Evolutionary conservation across 2,888 invertebrate genomes (phyloP).

Genomic region (Patella depressa): DNA sequence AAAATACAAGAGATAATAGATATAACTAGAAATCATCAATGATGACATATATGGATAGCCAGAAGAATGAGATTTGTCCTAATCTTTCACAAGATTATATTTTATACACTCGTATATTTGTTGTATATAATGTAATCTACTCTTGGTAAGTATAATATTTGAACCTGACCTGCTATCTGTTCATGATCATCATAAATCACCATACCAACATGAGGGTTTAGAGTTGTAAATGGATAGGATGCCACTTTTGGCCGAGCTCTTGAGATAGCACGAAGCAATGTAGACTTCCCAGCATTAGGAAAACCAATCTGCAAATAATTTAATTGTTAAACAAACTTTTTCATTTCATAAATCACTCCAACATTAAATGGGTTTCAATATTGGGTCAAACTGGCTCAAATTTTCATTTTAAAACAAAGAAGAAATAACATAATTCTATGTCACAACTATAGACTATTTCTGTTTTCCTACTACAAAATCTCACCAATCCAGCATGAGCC

Average conservation of each 20-base stretch:
- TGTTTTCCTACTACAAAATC: conserved; percentile 12
- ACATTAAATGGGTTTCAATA: too few relatives aligned
- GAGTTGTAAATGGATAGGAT: conserved; percentile 94
- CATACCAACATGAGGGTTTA: conserved; percentile 90
- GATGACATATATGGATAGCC: too few relatives aligned
- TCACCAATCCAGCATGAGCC: conserved; percentile 86
- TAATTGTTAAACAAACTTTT: too few relatives aligned
- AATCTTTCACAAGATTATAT: too few relatives aligned
- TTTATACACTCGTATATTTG: too few relatives aligned
- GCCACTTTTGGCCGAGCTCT: conserved; percentile 92
- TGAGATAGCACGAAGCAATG: conserved; percentile 86
- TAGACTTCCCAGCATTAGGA: conserved; percentile 98
- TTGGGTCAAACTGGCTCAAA: neutral
- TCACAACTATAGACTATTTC: too few relatives aligned
- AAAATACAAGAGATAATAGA: conserved; percentile 71
- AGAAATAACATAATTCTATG: neutral
- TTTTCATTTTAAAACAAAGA: neutral
- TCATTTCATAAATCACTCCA: too few relatives aligned
- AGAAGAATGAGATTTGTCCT: too few relatives aligned
- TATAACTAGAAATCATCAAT: neutral
- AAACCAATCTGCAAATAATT: conserved; percentile 75
- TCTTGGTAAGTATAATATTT: too few relatives aligned
- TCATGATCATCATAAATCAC: conserved; percentile 84
- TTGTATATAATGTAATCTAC: too few relatives aligned
- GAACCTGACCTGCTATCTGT: conserved; percentile 77